phyloP scores from a whole-genome alignment of 2,888 invertebrate species.

The Perdita meconis region DNA sequence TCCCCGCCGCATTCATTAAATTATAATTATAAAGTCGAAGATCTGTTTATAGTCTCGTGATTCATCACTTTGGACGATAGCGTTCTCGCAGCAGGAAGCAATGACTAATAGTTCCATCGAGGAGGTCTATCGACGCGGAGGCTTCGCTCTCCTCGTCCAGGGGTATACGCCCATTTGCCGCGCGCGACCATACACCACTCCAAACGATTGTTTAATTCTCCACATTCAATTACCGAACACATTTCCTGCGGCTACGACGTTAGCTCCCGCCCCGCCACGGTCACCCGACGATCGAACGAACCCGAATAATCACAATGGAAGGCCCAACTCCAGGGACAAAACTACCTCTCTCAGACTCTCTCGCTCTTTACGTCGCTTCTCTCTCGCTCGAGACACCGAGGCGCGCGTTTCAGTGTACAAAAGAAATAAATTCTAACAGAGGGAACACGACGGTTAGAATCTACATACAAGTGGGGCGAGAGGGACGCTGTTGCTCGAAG shows the following conservation, averaged over 20 bases:
- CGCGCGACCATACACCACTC: slow-evolving; percentile 2
- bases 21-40: slow-evolving; percentile 55
- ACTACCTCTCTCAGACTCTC: no score
- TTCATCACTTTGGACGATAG: slow-evolving; percentile 56
- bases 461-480: background rate
- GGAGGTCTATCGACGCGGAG: slow-evolving; percentile 41
- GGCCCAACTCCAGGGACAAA: no score
- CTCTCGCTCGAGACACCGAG: slow-evolving; percentile 33
- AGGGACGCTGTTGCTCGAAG: slow-evolving; percentile 27
- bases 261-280: background rate
- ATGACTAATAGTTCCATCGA: slow-evolving; percentile 55
- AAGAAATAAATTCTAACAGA: slow-evolving; percentile 22
- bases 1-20: slow-evolving; percentile 55
- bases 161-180: slow-evolving; percentile 29
- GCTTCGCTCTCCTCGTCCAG: no score
- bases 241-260: background rate
- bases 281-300: slow-evolving; percentile 8
- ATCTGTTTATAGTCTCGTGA: slow-evolving; percentile 61
- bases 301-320: slow-evolving; percentile 24
- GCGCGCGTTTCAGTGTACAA: slow-evolving; percentile 18
- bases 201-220: slow-evolving; percentile 38
- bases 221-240: slow-evolving; percentile 38
- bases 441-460: slow-evolving; percentile 23
- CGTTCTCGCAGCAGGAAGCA: slow-evolving; percentile 59
- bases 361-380: no score